Percentiles rank a stretch among this genome's conserved stretches.
phyloP scores from a whole-genome alignment of 2,113 vertebrate genomes.

The Donacobius atricapilla region DNA sequence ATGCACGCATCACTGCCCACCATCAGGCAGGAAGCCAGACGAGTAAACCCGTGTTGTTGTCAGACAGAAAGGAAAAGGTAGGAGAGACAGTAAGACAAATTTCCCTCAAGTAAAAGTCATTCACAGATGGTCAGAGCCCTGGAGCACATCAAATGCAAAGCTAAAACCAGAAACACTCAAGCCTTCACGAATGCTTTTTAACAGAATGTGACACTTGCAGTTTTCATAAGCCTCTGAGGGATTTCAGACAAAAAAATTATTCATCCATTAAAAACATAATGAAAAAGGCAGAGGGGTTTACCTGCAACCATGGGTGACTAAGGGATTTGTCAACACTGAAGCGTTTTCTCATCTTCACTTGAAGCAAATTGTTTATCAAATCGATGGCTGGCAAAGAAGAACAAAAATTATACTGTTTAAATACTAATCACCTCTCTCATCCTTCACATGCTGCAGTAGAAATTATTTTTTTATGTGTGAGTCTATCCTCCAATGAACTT shows the following conservation, averaged over 20 bases:
- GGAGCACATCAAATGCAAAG: neutral
- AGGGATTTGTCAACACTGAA: slow-evolving; percentile 98
- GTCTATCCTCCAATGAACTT: neutral
- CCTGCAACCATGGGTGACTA: slow-evolving; percentile 98
- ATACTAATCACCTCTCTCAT: neutral
- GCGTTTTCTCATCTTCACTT: slow-evolving; percentile 99
- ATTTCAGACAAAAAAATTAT: neutral
- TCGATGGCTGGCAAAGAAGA: slow-evolving; percentile 83
- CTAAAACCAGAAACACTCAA: neutral
- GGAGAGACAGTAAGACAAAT: neutral
- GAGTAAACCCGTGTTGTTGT: neutral
- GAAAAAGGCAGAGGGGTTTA: slow-evolving; percentile 49
- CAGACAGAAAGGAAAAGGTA: neutral
- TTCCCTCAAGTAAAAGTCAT: neutral
- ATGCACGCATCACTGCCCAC: neutral
- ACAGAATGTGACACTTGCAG: neutral
- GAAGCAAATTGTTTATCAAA: slow-evolving; percentile 97
- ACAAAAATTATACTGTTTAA: neutral
- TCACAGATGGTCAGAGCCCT: neutral
- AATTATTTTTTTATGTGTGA: neutral
- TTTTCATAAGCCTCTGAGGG: neutral
- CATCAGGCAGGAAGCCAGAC: neutral
- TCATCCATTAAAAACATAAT: neutral
- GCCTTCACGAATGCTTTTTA: neutral
- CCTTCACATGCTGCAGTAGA: neutral